These are phyloP conservation scores for Seira musarum DNA, from an alignment of 2,888 invertebrate species.

Conservation along the genomic window DNA sequence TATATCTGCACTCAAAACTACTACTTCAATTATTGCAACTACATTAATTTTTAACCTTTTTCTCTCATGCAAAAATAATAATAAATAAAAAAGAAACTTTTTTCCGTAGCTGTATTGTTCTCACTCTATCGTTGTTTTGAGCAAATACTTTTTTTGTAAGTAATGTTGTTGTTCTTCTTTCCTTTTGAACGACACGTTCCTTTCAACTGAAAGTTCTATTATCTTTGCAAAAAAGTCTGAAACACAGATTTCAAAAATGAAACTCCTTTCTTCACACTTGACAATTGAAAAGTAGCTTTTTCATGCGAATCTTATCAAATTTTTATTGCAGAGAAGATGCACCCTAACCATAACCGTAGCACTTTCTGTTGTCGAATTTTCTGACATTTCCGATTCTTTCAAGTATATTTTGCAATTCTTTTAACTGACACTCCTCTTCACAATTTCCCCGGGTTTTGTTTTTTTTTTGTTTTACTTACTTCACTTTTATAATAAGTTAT, in stretches of 20 bases:
- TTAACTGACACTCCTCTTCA: neutral
- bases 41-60: no score
- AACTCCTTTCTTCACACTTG: neutral
- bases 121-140: neutral
- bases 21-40: no score
- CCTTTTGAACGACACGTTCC: neutral
- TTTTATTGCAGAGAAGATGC: slow-evolving; percentile 15
- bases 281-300: no score
- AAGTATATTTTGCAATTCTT: neutral
- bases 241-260: neutral
- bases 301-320: slow-evolving; percentile 3
- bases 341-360: slow-evolving; percentile 12
- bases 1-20: no score
- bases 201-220: neutral
- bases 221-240: neutral
- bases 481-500: neutral
- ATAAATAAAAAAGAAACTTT: no score
- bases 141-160: no score
- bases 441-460: neutral
- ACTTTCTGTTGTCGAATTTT: slow-evolving; percentile 16
- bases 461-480: neutral
- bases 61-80: no score
- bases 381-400: neutral
- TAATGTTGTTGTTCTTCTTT: neutral
- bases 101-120: neutral